Evolutionary conservation across 1,140 invertebrate genomes (phyloP).

Genomic region (Papilio machaon): DNA sequence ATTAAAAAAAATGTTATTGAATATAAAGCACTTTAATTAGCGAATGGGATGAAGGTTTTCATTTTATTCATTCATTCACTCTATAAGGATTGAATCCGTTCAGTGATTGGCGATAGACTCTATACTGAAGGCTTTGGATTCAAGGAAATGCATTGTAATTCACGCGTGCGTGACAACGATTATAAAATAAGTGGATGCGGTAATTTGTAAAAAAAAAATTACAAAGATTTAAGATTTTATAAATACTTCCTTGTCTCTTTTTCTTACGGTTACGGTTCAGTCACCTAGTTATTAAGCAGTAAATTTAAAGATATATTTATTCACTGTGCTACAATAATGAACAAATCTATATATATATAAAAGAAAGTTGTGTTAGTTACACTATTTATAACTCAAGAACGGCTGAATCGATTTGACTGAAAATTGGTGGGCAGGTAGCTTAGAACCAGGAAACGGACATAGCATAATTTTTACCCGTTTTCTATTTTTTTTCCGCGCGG

Average conservation of each 20-base stretch:
- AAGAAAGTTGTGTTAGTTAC: too few relatives aligned
- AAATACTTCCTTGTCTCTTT: conserved; percentile 22
- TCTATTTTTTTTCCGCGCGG: too few relatives aligned
- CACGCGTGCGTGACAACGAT: conserved; percentile 25
- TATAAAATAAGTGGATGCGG: conserved; percentile 22
- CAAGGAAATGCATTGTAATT: conserved; percentile 38
- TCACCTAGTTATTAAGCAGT: not conserved
- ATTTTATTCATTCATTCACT: not conserved
- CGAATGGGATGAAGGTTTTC: not conserved
- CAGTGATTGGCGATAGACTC: not conserved
- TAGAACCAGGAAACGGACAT: too few relatives aligned
- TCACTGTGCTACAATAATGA: not conserved
- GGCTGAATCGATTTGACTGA: too few relatives aligned
- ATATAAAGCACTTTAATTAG: not conserved
- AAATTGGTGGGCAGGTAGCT: too few relatives aligned
- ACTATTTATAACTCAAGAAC: too few relatives aligned
- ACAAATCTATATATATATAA: too few relatives aligned
- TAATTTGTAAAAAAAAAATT: not conserved
- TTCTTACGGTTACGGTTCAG: not conserved
- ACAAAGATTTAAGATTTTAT: not conserved
- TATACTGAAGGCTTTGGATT: conserved; percentile 18
- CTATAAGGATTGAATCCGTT: conserved; percentile 21
- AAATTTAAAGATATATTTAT: not conserved
- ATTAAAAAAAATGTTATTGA: not conserved
- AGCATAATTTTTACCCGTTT: too few relatives aligned